Evolutionary conservation across 2,113 vertebrate genomes (phyloP), one percentile per base, ranked within the genome.

Genomic region (Notechis scutatus): DNA sequence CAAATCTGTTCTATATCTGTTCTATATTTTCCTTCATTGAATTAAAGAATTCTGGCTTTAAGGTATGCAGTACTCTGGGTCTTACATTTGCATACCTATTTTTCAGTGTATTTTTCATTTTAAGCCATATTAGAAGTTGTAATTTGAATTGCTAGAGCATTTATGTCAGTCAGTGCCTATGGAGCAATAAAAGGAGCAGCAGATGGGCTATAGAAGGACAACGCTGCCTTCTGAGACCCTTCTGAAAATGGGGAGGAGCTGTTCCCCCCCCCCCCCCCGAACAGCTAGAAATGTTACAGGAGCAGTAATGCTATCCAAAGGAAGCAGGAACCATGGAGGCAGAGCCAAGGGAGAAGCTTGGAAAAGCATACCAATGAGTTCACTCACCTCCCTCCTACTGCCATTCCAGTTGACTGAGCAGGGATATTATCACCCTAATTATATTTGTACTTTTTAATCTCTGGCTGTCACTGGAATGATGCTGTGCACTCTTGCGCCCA

Each of bases 381-480:
- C 20, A 11, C 92, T 94, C 23, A 9, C 92, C 39, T 45, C 91
- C 88, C 56, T 50, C 18, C 56, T 81, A 29, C 64, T 57, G 52
- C 47, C 85, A 54, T 93, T 94, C 85, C 91, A 93, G 14, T 39
- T 81, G 93, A 24, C 85, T 94, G 92, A 90, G 45, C 91, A 69
- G 61, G 34, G 92, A 21, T 50, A 26, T 93, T 95, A 91, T 90
- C 50, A 87, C 89, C 8, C 4, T 88, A 91, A 92, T 93, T 93
- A 3, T 85, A 89, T 95, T 94, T 93, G 91, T 96, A 93, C 57
- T 93, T 95, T 95, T 94, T 94, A 96, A 95, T 74, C 52, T 94
- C 85, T 91, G 54, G 3, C 88, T 95, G 59, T 74, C 55, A 87
- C 87, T 91, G 54, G 5, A 0, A 1, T 0, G 1, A 52, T 20